phyloP scores from a whole-genome alignment of 2,797 vertebrate species.

The Gymnothorax javanicus region DNA sequence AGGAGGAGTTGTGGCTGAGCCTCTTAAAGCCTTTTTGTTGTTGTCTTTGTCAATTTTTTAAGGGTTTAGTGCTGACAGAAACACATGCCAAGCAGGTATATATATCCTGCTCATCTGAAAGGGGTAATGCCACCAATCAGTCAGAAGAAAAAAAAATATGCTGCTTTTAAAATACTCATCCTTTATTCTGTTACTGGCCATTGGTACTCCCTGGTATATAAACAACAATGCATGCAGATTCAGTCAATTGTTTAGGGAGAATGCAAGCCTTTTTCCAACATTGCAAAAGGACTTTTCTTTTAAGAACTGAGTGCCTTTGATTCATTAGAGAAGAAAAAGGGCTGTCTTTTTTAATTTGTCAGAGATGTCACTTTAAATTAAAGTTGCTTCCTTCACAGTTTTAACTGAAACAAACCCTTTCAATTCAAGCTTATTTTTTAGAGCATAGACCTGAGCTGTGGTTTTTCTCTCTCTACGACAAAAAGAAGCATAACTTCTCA shows the following conservation, averaged over 20 bases:
- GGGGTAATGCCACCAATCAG: background rate
- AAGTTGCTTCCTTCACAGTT: no score
- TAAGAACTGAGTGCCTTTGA: no score
- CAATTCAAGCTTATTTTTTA: no score
- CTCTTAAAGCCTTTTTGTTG: background rate
- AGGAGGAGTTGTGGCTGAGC: background rate
- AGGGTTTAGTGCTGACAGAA: background rate
- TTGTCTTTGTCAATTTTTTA: background rate
- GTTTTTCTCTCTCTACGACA: no score
- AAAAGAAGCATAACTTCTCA: no score
- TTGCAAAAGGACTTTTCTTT: no score
- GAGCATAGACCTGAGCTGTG: no score
- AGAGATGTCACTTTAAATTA: no score
- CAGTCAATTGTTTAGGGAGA: background rate
- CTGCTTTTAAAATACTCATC: background rate
- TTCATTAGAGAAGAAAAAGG: no score
- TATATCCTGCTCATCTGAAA: background rate
- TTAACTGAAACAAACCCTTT: no score
- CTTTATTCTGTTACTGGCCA: background rate
- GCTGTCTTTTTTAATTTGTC: no score
- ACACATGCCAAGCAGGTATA: background rate
- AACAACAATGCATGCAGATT: background rate
- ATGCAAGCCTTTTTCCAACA: no score
- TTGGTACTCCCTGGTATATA: background rate
- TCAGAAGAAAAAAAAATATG: background rate